Conservation (phyloP, 2,797 vertebrate species). For the Artibeus jamaicensis region DNA sequence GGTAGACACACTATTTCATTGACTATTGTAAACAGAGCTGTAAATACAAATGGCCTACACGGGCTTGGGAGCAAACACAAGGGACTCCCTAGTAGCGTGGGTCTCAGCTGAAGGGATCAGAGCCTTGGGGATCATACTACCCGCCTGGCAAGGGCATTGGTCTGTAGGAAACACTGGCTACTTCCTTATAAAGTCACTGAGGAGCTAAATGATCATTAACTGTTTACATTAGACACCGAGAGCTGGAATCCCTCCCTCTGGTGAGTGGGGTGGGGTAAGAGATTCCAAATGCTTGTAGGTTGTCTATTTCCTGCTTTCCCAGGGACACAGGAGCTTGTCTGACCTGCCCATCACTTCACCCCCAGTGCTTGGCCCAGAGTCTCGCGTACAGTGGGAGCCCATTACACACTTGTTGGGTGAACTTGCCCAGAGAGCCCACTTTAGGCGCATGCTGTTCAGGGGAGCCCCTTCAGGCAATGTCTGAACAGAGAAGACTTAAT, state of each 20-base stretch:
- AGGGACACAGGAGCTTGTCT: neutral
- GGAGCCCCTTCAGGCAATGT: neutral
- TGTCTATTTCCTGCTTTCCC: neutral
- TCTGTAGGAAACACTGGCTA: neutral
- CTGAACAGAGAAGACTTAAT: neutral
- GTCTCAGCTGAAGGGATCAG: accelerated
- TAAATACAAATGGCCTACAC: neutral
- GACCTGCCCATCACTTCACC: neutral
- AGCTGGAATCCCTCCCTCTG: neutral
- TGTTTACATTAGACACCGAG: neutral
- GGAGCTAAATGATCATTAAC: neutral
- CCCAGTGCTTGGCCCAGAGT: neutral
- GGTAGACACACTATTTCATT: neutral
- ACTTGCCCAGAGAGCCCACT: neutral
- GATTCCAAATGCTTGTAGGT: neutral
- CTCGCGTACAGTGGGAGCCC: neutral
- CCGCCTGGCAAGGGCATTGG: too few species aligned
- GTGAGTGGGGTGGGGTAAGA: neutral
- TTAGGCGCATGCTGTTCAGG: neutral
- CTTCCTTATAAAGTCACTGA: neutral
- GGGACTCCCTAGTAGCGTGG: neutral
- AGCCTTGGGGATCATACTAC: too few species aligned
- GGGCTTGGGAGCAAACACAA: neutral
- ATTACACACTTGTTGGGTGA: neutral
- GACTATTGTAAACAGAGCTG: neutral